phyloP scores from a whole-genome alignment of 2,797 vertebrate species.

The Oceanodroma leucorhoa region DNA sequence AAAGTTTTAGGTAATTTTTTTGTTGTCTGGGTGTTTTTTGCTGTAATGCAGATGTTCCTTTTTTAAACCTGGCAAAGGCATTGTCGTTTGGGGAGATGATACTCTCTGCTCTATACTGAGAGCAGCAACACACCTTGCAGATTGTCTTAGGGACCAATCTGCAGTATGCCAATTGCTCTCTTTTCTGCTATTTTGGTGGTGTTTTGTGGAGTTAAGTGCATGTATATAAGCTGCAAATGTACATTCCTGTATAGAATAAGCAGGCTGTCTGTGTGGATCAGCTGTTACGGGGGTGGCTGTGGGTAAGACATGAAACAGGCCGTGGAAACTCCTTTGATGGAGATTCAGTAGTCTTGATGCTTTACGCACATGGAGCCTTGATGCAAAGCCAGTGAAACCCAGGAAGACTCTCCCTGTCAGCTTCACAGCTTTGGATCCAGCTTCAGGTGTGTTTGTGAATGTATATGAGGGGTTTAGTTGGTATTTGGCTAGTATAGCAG shows the following conservation, averaged over 20 bases:
- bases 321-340: slow-evolving; percentile 19
- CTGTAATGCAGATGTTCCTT: neutral
- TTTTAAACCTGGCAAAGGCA: neutral
- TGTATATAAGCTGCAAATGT: slow-evolving; percentile 45
- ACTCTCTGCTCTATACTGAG: neutral
- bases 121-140: neutral
- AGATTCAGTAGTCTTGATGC: neutral
- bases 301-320: slow-evolving; percentile 20
- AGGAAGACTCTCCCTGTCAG: neutral
- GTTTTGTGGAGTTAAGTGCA: neutral
- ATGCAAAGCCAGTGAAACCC: neutral
- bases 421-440: neutral
- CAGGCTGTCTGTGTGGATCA: slow-evolving; percentile 30
- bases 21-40: neutral
- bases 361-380: neutral
- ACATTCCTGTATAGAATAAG: slow-evolving; percentile 27
- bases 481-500: neutral
- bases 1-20: slow-evolving; percentile 6
- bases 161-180: neutral
- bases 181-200: slow-evolving; percentile 35
- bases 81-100: neutral
- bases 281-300: slow-evolving; percentile 41
- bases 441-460: neutral
- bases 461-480: neutral
- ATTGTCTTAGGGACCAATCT: neutral